Percentiles rank a stretch among this genome's conserved stretches.
phyloP scores from a whole-genome alignment of 2,888 invertebrate genomes.

The Allolobophora icterica region DNA sequence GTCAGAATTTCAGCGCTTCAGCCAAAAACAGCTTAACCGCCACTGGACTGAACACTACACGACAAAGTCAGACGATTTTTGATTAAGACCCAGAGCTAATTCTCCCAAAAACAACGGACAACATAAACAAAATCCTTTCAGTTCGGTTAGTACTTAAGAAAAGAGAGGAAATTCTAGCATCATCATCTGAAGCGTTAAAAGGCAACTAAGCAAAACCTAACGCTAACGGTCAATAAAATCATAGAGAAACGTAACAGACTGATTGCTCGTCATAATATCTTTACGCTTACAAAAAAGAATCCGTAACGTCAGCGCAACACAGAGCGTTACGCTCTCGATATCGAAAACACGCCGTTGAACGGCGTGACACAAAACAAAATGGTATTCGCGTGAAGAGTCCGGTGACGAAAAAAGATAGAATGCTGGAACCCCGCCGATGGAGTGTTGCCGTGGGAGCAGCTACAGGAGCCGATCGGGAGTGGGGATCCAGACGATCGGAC shows the following conservation, averaged over 20 bases:
- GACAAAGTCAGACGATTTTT: slow-evolving; percentile 3
- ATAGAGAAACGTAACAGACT: background rate
- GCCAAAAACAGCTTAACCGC: background rate
- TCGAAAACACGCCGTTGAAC: background rate
- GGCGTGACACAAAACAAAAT: background rate
- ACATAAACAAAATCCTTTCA: background rate
- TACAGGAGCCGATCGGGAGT: slow-evolving; percentile 75
- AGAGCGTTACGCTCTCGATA: background rate
- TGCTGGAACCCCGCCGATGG: background rate
- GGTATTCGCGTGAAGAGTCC: background rate
- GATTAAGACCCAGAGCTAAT: background rate
- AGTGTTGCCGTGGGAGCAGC: slow-evolving; percentile 13
- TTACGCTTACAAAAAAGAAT: background rate
- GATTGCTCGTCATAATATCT: slow-evolving; percentile 17
- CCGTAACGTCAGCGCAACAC: background rate
- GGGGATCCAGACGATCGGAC: slow-evolving; percentile 95
- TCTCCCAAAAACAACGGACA: background rate
- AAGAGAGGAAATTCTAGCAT: background rate
- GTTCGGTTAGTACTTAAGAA: background rate
- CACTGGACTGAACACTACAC: background rate
- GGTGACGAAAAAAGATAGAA: background rate
- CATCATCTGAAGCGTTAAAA: background rate
- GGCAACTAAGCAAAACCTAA: slow-evolving; percentile 10
- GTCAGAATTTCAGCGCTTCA: background rate
- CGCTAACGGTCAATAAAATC: background rate